A percentile compares a stretch with the other conserved stretches of the same genome.
These are phyloP conservation scores for Neoaliturus tenellus DNA, from an alignment of 2,888 invertebrate species.

Conservation along the genomic window DNA sequence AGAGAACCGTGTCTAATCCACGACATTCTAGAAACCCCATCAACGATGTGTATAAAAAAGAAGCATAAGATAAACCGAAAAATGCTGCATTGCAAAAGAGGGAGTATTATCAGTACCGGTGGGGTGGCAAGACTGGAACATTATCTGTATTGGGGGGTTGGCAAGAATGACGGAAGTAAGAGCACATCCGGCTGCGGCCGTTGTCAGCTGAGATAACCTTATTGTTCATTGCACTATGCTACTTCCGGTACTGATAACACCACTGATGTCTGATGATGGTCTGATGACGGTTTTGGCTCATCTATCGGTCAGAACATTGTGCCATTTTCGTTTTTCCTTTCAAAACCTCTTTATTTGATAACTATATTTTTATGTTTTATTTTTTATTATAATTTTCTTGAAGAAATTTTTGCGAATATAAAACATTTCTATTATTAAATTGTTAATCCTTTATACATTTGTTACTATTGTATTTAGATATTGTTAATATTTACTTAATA, in stretches of 20 bases:
- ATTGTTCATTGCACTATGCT: slow-evolving; percentile 40
- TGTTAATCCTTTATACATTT: no score
- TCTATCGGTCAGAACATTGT: neutral
- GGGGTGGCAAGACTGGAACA: neutral
- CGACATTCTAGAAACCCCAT: no score
- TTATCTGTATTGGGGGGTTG: neutral
- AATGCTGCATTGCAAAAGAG: neutral
- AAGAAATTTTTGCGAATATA: no score
- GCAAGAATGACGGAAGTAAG: slow-evolving; percentile 27
- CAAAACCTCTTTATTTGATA: no score
- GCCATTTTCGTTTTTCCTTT: neutral
- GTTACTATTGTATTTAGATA: no score
- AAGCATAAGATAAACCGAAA: no score
- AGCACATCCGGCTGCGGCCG: slow-evolving; percentile 19
- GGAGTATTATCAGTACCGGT: neutral
- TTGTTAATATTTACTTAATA: no score
- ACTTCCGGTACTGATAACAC: slow-evolving; percentile 20
- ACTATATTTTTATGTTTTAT: no score
- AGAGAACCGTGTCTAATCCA: neutral
- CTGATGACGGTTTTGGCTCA: neutral
- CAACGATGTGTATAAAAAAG: no score
- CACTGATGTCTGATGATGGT: neutral
- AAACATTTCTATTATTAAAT: no score
- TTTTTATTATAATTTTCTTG: no score
- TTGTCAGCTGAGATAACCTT: slow-evolving; percentile 38